phyloP scores from a whole-genome alignment of 2,797 vertebrate species.

The Hydrophis major region DNA sequence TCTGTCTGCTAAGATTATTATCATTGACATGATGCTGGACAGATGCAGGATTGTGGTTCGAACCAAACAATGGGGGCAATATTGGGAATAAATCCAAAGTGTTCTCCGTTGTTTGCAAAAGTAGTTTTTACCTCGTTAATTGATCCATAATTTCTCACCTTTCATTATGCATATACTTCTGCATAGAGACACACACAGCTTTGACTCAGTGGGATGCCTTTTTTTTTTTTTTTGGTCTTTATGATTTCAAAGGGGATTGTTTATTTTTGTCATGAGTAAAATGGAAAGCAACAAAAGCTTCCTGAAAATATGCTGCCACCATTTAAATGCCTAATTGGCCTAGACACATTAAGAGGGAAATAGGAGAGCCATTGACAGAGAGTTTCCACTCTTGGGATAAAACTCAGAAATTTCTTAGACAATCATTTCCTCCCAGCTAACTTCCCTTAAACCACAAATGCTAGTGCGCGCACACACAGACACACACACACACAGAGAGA shows the following conservation, averaged over 20 bases:
- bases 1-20: slow-evolving; percentile 65
- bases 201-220: slow-evolving; percentile 54
- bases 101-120: slow-evolving; percentile 60
- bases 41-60: slow-evolving; percentile 61
- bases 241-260: slow-evolving; percentile 59
- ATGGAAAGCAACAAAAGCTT: slow-evolving; percentile 64
- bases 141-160: slow-evolving; percentile 66
- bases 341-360: slow-evolving; percentile 57
- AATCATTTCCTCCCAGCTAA: slow-evolving; percentile 5
- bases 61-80: slow-evolving; percentile 68
- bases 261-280: slow-evolving; percentile 65
- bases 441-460: background rate
- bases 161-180: slow-evolving; percentile 61
- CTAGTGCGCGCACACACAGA: background rate
- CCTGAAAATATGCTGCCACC: slow-evolving; percentile 52
- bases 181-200: slow-evolving; percentile 27
- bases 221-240: slow-evolving; percentile 36
- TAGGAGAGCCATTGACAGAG: slow-evolving; percentile 31
- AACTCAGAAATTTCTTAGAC: slow-evolving; percentile 41
- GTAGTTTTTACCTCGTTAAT: slow-evolving; percentile 60
- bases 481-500: background rate
- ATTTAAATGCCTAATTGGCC: slow-evolving; percentile 64
- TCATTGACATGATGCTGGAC: slow-evolving; percentile 65
- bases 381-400: slow-evolving; percentile 48
- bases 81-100: slow-evolving; percentile 64